phyloP scores from a whole-genome alignment of 2,797 vertebrate genomes.

The Cossypha polioptera region DNA sequence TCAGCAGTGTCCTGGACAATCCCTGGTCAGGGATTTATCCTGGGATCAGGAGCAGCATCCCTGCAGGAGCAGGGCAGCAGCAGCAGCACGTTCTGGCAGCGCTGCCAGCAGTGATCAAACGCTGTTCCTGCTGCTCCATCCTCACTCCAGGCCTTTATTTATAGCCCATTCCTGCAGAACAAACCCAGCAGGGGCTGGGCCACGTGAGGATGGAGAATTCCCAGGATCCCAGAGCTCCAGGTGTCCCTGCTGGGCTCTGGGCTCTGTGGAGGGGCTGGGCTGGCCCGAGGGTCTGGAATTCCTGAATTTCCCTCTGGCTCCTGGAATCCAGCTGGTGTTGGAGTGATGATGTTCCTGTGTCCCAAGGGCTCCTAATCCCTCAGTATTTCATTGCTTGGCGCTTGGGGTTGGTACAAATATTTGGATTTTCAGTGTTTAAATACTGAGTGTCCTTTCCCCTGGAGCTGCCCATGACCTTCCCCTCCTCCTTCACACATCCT shows the following conservation, averaged over 20 bases:
- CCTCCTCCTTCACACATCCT: neutral
- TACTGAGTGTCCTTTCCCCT: neutral
- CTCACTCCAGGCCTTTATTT: neutral
- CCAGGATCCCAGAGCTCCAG: neutral
- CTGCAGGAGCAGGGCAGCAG: neutral
- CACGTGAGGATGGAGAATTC: neutral
- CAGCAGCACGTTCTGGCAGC: neutral
- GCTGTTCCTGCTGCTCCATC: neutral
- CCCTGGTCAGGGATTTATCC: no score
- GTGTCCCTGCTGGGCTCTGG: neutral
- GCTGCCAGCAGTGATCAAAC: neutral
- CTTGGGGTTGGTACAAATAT: neutral
- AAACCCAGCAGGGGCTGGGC: neutral
- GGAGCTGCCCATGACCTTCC: neutral
- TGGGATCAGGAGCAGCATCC: no score
- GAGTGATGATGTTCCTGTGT: no score
- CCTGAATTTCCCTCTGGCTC: neutral
- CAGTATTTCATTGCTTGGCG: accelerated
- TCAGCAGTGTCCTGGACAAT: no score
- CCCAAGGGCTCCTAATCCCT: neutral
- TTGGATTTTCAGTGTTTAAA: neutral
- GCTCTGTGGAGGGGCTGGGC: neutral
- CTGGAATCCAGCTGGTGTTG: neutral
- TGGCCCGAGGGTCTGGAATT: neutral
- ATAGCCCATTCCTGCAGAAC: neutral